Evolutionary conservation across 2,797 vertebrate species (phyloP).

Genomic region (Enteromius viviparus): DNA sequence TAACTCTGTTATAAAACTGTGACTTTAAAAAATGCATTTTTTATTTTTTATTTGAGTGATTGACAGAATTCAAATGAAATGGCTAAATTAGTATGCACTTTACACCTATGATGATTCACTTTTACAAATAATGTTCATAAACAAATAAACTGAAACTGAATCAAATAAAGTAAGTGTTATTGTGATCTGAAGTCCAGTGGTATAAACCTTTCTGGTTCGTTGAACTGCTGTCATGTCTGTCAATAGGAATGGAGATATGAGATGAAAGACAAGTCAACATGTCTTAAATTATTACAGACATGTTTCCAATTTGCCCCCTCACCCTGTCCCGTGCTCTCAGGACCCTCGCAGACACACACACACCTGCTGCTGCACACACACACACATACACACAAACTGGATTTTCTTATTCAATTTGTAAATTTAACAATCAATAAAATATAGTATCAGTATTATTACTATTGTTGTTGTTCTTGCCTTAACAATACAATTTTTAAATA

Average conservation of each 20-base stretch:
- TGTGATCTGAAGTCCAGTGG: not conserved
- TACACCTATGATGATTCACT: not conserved
- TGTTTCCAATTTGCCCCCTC: constrained; percentile 82
- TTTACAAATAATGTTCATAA: not conserved
- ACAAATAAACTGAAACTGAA: not conserved
- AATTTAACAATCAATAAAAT: too few species aligned
- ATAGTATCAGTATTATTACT: too few species aligned
- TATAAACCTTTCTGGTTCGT: constrained; percentile 12
- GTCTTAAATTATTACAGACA: constrained; percentile 82
- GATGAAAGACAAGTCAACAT: constrained; percentile 80
- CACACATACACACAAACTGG: constrained; percentile 65
- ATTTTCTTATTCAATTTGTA: too few species aligned
- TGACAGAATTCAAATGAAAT: not conserved
- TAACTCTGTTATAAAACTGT: not conserved
- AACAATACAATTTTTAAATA: not conserved
- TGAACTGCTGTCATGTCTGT: constrained; percentile 40
- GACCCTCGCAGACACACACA: constrained; percentile 78
- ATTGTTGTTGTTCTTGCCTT: too few species aligned
- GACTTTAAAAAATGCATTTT: not conserved
- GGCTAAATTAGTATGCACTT: not conserved
- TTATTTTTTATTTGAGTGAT: not conserved
- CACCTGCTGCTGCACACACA: constrained; percentile 80
- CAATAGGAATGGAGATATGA: constrained; percentile 63
- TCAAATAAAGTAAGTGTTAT: not conserved
- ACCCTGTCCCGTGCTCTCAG: constrained; percentile 69